Evolutionary conservation across 2,113 vertebrate genomes (phyloP).

Genomic region (Brachypteracias leptosomus): DNA sequence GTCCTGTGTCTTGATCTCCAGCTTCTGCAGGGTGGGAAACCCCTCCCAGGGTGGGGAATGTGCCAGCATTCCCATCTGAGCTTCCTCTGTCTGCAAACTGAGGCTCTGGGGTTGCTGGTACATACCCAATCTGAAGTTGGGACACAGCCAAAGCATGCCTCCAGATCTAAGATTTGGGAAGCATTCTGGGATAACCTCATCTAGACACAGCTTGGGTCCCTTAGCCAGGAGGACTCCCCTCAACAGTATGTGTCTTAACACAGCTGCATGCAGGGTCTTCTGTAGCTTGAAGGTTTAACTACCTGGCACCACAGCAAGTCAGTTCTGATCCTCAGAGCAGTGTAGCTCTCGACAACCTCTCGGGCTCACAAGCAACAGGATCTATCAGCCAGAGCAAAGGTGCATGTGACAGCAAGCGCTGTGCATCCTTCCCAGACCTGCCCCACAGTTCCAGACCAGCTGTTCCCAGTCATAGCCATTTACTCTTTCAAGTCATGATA

Average conservation of each 20-base stretch:
- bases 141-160: slow-evolving; percentile 43
- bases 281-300: background rate
- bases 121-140: background rate
- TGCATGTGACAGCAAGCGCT: background rate
- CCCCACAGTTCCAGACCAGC: background rate
- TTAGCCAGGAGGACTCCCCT: background rate
- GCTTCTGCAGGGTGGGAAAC: background rate
- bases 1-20: background rate
- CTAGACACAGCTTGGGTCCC: slow-evolving; percentile 9
- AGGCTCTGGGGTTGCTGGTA: slow-evolving; percentile 17
- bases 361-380: rapidly evolving
- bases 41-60: too few relatives aligned
- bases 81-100: background rate
- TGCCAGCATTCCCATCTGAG: slow-evolving; percentile 4
- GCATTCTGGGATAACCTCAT: slow-evolving; percentile 54
- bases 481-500: background rate
- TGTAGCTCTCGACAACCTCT: background rate
- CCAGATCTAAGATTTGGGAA: slow-evolving; percentile 32
- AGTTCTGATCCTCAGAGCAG: background rate
- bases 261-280: background rate
- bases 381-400: background rate
- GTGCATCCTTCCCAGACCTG: background rate
- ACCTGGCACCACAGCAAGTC: background rate
- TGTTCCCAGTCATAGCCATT: background rate
- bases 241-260: background rate